Evolutionary conservation across 35 echinoderm and acorn worm species (phyloP).

Genomic region (Apostichopus parvimensis): DNA sequence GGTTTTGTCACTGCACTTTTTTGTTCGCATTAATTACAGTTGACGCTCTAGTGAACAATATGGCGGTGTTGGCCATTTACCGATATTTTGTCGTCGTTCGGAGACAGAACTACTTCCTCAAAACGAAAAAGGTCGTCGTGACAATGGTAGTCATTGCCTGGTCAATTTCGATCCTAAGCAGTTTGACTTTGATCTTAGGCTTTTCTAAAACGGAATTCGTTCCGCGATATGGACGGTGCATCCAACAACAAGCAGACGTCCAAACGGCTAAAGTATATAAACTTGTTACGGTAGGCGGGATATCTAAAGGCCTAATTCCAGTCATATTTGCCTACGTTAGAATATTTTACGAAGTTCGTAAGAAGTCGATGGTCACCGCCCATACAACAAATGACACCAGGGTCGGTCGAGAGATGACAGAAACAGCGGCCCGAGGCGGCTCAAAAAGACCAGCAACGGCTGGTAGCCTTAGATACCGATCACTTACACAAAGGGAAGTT

Average conservation of each 20-base stretch:
- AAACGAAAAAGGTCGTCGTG: constrained; percentile 13
- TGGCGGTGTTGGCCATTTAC: constrained; percentile 35
- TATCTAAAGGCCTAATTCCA: constrained; percentile 23
- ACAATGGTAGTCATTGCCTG: constrained; percentile 6
- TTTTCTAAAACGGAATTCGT: constrained; percentile 4
- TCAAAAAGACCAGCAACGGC: background rate
- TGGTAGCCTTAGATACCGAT: background rate
- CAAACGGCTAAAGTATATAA: constrained; percentile 5
- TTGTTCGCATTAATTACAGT: constrained; percentile 14
- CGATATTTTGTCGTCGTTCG: constrained; percentile 45
- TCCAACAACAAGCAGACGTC: background rate
- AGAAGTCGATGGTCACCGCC: background rate
- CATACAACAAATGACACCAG: background rate
- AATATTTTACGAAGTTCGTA: constrained; percentile 46
- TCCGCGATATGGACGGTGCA: constrained; percentile 6
- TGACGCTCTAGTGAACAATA: constrained; percentile 40
- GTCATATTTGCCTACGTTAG: constrained; percentile 25
- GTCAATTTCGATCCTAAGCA: background rate
- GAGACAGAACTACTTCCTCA: constrained; percentile 29
- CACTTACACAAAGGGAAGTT: constrained; percentile 4
- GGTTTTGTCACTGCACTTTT: constrained; percentile 27
- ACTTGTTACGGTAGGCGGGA: constrained; percentile 10
- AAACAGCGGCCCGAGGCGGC: background rate
- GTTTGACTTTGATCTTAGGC: background rate
- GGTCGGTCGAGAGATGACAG: background rate